Evolutionary conservation across 1,140 invertebrate genomes (phyloP), one percentile per base, ranked within the genome.

Genomic region (Panagrolaimus sp.): DNA sequence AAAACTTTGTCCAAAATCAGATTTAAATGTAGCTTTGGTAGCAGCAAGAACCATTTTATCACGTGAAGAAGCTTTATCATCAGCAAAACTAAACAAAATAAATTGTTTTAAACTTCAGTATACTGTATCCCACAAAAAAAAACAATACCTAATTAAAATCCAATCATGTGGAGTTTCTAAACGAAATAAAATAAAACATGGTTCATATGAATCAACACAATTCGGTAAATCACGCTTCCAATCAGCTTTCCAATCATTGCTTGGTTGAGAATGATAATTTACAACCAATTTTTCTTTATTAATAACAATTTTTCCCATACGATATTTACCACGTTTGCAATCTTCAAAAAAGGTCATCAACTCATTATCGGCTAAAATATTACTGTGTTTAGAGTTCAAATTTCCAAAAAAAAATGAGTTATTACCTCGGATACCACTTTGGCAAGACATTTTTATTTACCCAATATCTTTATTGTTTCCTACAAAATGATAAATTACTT

Each of bases 11-110:
- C 93, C 93, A 87, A 99, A 98, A 85, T 97, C 93, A 77, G 89
- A 90, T 84, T 97, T 99, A 1, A 99, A 85, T 1, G 95, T 98
- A 2, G 96, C 92, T 86, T 96, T 94, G 0, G 96, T 98, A 0
- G 94, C 96, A 0, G 96, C 96, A 84, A 97, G 97, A 43, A 98
- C 86, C 96, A 99, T 98, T 86, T 98, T 98, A 79, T 97, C 90
- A 70, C 94, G 87, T 5, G 93, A 78, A 0, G 81, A 77, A 31
- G 81, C 81, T 63, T 77, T 79, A 67, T 82, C 81, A 68, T 83
- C 81, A 25, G 80, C 79, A 51, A 83, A 82, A 70, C 81, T 82
- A 68, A 16, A 68, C 62, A n/a, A 31, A 1, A 57, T 57, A 9
- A 25, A 11, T 25, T 25, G 20, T 23, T 57, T 11, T 16, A 57